These are phyloP conservation scores for Actinia equina DNA, from an alignment of 64 coral and sea anemone species.

Conservation along the genomic window DNA sequence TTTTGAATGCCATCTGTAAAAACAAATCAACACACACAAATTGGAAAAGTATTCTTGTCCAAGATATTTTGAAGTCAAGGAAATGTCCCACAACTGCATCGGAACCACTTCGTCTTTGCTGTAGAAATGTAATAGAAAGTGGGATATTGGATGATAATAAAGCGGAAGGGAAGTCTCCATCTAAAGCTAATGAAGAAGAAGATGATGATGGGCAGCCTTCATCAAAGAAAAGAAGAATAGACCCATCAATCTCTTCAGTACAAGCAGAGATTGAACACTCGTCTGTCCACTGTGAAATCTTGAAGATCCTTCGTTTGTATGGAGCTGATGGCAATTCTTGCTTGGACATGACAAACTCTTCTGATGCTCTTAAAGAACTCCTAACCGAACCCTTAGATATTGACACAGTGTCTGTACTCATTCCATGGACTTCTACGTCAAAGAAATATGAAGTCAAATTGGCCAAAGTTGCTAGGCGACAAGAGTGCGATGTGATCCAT, in stretches of 20 bases:
- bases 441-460: background rate
- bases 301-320: background rate
- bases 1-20: slow-evolving; percentile 6
- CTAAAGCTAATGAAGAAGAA: too few relatives aligned
- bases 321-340: background rate
- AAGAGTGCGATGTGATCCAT: background rate
- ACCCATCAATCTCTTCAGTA: background rate
- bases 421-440: background rate
- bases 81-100: too few relatives aligned
- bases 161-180: too few relatives aligned
- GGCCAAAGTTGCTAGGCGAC: slow-evolving; percentile 13
- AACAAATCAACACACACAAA: background rate
- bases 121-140: background rate
- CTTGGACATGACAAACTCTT: background rate
- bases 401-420: background rate
- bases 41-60: slow-evolving; percentile 1
- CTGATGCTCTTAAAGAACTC: background rate
- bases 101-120: background rate
- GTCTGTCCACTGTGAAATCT: slow-evolving; percentile 8
- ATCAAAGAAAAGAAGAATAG: too few relatives aligned
- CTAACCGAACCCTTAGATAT: background rate
- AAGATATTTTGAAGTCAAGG: background rate
- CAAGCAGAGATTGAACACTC: background rate
- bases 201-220: too few relatives aligned
- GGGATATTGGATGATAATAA: too few relatives aligned